Base-by-base conservation (phyloP, 2,888 invertebrate species). In the Aleiodes leptofemur region DNA sequence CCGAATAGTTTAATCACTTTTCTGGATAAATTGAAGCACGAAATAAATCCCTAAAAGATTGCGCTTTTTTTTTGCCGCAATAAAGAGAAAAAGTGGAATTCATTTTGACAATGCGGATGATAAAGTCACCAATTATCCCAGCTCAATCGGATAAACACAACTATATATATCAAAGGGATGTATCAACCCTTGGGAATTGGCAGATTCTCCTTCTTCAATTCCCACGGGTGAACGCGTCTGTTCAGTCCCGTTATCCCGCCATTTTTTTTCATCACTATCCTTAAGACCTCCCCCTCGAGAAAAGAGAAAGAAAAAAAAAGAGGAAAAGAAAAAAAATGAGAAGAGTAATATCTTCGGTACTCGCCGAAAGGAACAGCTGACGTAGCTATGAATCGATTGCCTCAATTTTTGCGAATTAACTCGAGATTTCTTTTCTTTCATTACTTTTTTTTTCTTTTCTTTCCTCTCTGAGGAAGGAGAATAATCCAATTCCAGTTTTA, bases 341-440 rank as follows among this genome's bases (percentile, higher is more conserved):
- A 4, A 53, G 16, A 53, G 56, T 70, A 55, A 38, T 55, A 38
- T 61, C 64, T 61, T 43, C 57, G 23, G 14, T 43, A 34, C 34
- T 57, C 70, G 16, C 16, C 53, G 16, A 72, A 72, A 70, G 72
- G 64, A 72, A 72, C 57, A 57, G 72, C 72, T 72, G 72, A 72
- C 72, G 50, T 72, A 64, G 72, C 64, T 72, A 72, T 51, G 64
- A 72, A 64, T 72, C 72, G 64, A 72, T 56, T 61, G 61, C 72
- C 11, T 72, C 61, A 64, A 72, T 72, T 72, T 64, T 72, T 61
- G 72, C 38, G 61, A 72, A 72, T 72, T 72, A 70, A 64, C 72
- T 34, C 31, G 50, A 51, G 29, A 51, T 53, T 53, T 50, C 51
- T 51, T 72, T 61, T 51, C 29, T 61, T n/a, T 31, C 8, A 53